Evolutionary conservation across 2,797 vertebrate species (phyloP), one percentile per base, ranked within the genome.

Genomic region (Rousettus madagascariensis): DNA sequence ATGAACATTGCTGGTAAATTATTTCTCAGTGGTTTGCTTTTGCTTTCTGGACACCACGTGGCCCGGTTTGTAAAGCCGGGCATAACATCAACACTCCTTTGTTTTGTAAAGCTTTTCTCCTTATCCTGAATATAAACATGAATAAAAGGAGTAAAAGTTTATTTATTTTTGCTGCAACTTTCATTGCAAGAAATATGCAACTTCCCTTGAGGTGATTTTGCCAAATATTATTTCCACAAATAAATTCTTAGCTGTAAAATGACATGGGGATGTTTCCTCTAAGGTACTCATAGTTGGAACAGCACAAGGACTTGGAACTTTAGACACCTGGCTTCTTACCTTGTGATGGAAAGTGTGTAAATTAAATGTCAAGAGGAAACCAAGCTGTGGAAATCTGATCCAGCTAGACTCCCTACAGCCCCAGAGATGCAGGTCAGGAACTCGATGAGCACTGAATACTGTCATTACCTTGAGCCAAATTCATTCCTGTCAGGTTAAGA

Each of bases 291-390:
- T 4, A 51, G 41, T 16, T 93, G 72, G 57, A 74, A 22, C 3
- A 68, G 38, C 53, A 74, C 80, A 87, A 84, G 82, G 74, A 61
- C 61, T 28, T 46, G 61, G 87, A 86, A 94, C 68, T 63, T 92
- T 28, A 95, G 87, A 86, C 82, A 75, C 68, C 36, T 22, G 41
- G 33, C 13, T 82, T 91, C 86, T 90, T 63, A 85, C 41, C 36
- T 68, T 36, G 80, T 46, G 82, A 93, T n/a, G 53, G 77, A 72
- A 91, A 86, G 16, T 68, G 43, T 87, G n/a, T 74, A 72, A 93
- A 33, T 77, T 41, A 75, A 86, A 86, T 85, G 82, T 85, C 72
- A 61, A 49, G 85, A 92, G 65, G 87, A 95, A 87, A 88, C 41
- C 57, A 78, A 43, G 77, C 28, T 75, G 49, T 79, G 86, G 92